Evolutionary conservation across 2,797 vertebrate species (phyloP).

Genomic region (Acomys russatus): DNA sequence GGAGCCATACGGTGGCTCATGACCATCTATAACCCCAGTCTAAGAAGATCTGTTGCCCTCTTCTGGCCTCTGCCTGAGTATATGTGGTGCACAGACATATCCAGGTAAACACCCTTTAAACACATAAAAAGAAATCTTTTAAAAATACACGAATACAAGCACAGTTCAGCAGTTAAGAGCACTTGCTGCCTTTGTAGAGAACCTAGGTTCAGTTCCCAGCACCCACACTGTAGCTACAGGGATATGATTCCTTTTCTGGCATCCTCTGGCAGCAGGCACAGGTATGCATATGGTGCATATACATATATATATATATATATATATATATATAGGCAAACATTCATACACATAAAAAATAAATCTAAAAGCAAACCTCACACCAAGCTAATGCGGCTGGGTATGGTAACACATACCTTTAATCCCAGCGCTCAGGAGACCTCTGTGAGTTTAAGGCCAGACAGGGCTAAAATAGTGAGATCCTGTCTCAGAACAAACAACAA

Average conservation of each 20-base stretch:
- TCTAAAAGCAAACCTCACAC: neutral
- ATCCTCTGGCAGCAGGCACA: neutral
- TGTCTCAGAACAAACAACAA: neutral
- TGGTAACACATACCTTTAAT: neutral
- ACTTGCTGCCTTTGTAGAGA: neutral
- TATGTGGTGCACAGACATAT: neutral
- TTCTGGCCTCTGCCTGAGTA: neutral
- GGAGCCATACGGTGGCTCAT: neutral
- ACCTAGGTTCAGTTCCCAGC: neutral
- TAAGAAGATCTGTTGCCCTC: neutral
- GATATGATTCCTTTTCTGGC: neutral
- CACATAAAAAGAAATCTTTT: neutral
- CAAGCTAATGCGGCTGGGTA: neutral
- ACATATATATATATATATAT: too few species aligned
- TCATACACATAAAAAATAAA: neutral
- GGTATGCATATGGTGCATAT: neutral
- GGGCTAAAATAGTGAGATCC: neutral
- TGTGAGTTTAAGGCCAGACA: neutral
- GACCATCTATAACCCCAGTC: neutral
- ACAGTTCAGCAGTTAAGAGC: neutral
- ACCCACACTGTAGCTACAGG: neutral
- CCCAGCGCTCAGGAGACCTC: neutral
- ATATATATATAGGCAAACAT: neutral
- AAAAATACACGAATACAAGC: neutral
- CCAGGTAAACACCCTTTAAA: neutral